A percentile compares a stretch with the other conserved stretches of the same genome.
Evolutionary conservation across 2,797 vertebrate genomes (phyloP).

Genomic region (Selene dorsalis): DNA sequence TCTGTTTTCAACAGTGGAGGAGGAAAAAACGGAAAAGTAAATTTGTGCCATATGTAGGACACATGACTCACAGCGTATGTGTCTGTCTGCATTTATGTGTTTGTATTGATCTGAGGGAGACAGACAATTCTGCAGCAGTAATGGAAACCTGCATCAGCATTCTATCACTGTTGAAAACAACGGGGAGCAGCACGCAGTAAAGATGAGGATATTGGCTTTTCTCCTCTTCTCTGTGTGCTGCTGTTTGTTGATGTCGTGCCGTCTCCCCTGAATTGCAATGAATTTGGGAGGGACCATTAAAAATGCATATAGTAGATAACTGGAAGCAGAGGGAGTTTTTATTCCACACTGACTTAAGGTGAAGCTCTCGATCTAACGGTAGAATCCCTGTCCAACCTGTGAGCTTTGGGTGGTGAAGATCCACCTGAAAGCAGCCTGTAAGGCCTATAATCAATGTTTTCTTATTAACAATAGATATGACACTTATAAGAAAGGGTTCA

Average conservation of each 20-base stretch:
- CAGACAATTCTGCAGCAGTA: conserved; percentile 49
- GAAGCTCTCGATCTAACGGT: not conserved
- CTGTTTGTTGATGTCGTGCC: conserved; percentile 41
- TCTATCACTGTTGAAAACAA: conserved; percentile 53
- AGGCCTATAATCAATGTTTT: conserved; percentile 23
- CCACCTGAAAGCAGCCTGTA: not conserved
- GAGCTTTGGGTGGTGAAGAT: not conserved
- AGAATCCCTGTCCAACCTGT: not conserved
- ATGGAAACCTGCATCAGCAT: conserved; percentile 60
- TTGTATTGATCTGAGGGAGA: conserved; percentile 64
- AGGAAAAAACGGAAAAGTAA: conserved; percentile 24
- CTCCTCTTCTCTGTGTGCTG: conserved; percentile 20
- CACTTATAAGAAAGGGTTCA: not conserved
- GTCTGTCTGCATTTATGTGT: conserved; percentile 43
- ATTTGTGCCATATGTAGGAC: conserved; percentile 47
- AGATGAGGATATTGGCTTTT: conserved; percentile 54
- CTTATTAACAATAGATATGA: not conserved
- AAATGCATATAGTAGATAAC: conserved; percentile 40
- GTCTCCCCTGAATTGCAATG: conserved; percentile 42
- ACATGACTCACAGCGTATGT: conserved; percentile 39
- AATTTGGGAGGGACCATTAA: conserved; percentile 57
- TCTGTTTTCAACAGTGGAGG: conserved; percentile 14
- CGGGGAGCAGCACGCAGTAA: conserved; percentile 42
- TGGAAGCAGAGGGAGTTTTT: conserved; percentile 21
- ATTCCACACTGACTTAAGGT: conserved; percentile 20